Evolutionary conservation across 2,113 vertebrate genomes (phyloP).

Genomic region (Cavia aperea): DNA sequence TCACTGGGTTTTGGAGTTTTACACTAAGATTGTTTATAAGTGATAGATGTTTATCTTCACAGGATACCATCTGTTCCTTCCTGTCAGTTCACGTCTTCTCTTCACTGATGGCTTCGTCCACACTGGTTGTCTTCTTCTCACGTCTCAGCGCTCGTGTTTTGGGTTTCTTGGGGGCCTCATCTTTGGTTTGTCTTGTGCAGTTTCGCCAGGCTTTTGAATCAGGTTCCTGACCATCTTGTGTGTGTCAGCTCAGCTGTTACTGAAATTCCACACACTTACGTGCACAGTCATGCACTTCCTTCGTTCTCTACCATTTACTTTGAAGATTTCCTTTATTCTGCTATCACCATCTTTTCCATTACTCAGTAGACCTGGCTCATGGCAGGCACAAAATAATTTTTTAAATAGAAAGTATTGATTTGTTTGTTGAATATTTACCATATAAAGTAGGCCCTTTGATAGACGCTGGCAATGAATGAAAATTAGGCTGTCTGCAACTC

Average conservation of each 20-base stretch:
- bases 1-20: background rate
- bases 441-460: background rate
- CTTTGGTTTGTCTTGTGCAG: background rate
- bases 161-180: background rate
- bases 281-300: accelerated
- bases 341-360: background rate
- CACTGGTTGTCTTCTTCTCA: background rate
- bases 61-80: background rate
- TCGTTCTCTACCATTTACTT: background rate
- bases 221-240: background rate
- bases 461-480: background rate
- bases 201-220: background rate
- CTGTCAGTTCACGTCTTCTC: background rate
- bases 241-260: background rate
- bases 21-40: background rate
- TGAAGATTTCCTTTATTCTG: background rate
- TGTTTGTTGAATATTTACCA: background rate
- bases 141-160: background rate
- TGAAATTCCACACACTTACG: background rate
- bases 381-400: background rate
- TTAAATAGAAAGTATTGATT: background rate
- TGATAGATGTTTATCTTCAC: background rate
- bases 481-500: background rate
- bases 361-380: background rate
- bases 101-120: background rate